phyloP scores from a whole-genome alignment of 2,113 vertebrate genomes.

The Hyla sarda region DNA sequence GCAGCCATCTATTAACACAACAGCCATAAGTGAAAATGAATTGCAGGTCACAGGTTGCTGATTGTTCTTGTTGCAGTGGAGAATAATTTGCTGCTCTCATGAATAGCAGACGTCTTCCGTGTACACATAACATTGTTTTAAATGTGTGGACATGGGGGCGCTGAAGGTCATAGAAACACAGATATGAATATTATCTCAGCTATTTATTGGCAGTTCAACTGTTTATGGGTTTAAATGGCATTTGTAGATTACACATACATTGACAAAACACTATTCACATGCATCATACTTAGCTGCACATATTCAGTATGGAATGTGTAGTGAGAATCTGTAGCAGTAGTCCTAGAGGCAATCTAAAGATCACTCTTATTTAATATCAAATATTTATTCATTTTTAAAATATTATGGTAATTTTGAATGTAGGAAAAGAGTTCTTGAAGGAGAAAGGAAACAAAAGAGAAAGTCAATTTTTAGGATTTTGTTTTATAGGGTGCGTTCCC shows the following conservation, averaged over 20 bases:
- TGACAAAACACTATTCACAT: too few species aligned
- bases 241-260: neutral
- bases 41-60: neutral
- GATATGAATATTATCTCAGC: neutral
- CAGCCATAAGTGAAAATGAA: conserved; percentile 32
- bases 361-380: too few species aligned
- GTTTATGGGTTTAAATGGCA: neutral
- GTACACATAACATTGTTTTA: neutral
- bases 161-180: neutral
- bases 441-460: too few species aligned
- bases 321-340: too few species aligned
- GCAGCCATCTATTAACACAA: conserved; percentile 16
- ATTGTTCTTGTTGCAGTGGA: conserved; percentile 5
- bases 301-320: too few species aligned
- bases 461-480: too few species aligned
- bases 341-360: too few species aligned
- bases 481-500: too few species aligned
- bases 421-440: too few species aligned
- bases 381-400: too few species aligned
- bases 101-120: neutral
- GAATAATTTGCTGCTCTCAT: neutral
- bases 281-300: too few species aligned
- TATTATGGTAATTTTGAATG: too few species aligned
- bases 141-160: neutral
- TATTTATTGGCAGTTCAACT: neutral